Evolutionary conservation across 2,888 invertebrate genomes (phyloP), one percentile per base, ranked within the genome.

Genomic region (Phaedon cochleariae): DNA sequence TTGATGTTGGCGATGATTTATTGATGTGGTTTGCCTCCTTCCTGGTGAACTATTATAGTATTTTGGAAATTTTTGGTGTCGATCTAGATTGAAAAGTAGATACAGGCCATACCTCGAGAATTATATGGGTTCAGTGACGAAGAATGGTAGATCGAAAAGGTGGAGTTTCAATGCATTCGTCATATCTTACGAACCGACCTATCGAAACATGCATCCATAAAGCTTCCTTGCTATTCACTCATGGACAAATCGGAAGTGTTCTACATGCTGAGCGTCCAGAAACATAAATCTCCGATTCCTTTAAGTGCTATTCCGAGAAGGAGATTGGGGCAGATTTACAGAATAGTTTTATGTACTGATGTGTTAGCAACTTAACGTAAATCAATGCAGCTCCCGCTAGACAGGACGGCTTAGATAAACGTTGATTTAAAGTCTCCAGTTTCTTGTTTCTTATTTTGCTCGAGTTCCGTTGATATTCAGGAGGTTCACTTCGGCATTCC

Each of bases 271-370:
- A 65, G 58, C 58, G 48, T 22, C 45, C 58, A 58, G 57, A 48
- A 53, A 59, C 61, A 65, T 65, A 65, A 62, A 65, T 62, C 61
- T 58, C 48, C 58, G 58, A 62, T 62, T 65, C 53, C 58, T 53
- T 29, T 62, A 58, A 65, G 65, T 65, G 62, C 65, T 59, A 52
- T 65, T 65, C 65, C 58, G 58, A 57, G 37, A 26, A 37, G 52
- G 58, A 65, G 65, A 65, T 65, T 58, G 61, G 58, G 53, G 58
- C 62, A 46, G 65, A 53, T 67, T 60, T 52, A 55, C 41, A 52
- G 60, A 60, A 67, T 67, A 67, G 67, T 63, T 67, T 63, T 67
- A 63, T 67, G 57, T 60, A 67, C 63, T 67, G 63, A 60, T 67
- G 63, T 67, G 62, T 63, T 67, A 37, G 53, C 52, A 66, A 59